Conservation (phyloP, 2,888 invertebrate genomes). For the Tetropium fuscum region DNA sequence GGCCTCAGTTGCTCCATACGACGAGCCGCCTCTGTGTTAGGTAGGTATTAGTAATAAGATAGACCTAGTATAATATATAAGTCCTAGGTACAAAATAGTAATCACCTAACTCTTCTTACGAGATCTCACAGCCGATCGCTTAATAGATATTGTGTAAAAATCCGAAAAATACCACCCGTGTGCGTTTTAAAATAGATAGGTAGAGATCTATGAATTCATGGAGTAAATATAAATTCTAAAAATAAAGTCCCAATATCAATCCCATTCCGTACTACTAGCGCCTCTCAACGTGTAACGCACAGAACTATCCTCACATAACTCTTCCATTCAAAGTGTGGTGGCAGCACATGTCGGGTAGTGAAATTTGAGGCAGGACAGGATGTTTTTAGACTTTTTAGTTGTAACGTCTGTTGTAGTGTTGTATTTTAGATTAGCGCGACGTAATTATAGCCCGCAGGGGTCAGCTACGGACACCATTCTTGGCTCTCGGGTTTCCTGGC, state of each 20-base stretch:
- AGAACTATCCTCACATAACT: slow-evolving; percentile 10
- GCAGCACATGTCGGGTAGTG: slow-evolving; percentile 13
- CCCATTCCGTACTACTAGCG: slow-evolving; percentile 8
- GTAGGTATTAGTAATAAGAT: too few species aligned
- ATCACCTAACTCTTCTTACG: too few species aligned
- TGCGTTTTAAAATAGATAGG: not conserved
- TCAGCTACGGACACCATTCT: slow-evolving; percentile 17
- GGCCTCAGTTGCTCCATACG: too few species aligned
- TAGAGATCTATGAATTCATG: not conserved
- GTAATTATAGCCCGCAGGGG: slow-evolving; percentile 19
- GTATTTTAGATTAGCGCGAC: slow-evolving; percentile 15
- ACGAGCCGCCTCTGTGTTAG: too few species aligned
- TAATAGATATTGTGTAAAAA: too few species aligned
- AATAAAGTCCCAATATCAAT: slow-evolving; percentile 3
- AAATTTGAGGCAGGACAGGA: slow-evolving; percentile 3
- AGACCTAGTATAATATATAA: too few species aligned
- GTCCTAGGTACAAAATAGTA: too few species aligned
- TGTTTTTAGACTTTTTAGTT: slow-evolving; percentile 9
- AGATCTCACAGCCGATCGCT: too few species aligned
- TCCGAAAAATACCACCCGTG: too few species aligned
- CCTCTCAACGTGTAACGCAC: slow-evolving; percentile 12
- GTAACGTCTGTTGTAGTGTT: slow-evolving; percentile 11
- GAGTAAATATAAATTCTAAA: not conserved
- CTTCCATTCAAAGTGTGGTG: not conserved
- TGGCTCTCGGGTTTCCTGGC: slow-evolving; percentile 11